A percentile compares a stretch with the other conserved stretches of the same genome.
phyloP scores from a whole-genome alignment of 1,140 invertebrate genomes.

The Lepidurus apus region DNA sequence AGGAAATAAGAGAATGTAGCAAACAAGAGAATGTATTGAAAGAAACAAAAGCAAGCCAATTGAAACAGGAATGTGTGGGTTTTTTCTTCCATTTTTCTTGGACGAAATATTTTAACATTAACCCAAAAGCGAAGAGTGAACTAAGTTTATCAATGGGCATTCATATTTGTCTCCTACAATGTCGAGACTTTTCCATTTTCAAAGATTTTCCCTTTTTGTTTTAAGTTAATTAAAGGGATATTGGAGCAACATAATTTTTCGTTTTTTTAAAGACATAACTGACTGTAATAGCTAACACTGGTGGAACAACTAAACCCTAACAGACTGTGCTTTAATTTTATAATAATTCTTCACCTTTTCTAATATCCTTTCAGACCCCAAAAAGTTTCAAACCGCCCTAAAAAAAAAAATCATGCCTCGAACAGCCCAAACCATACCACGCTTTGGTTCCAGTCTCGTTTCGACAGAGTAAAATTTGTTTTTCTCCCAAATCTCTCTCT shows the following conservation, averaged over 20 bases:
- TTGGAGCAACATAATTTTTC: too few relatives aligned
- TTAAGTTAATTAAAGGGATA: too few relatives aligned
- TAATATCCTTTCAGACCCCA: not conserved
- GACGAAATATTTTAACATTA: too few relatives aligned
- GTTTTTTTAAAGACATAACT: too few relatives aligned
- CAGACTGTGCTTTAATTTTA: too few relatives aligned
- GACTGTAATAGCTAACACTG: too few relatives aligned
- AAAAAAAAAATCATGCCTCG: not conserved
- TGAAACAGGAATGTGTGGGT: not conserved
- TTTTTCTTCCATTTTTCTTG: not conserved
- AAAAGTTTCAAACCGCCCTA: not conserved
- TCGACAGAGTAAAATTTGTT: not conserved
- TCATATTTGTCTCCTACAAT: too few relatives aligned
- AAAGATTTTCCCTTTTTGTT: too few relatives aligned
- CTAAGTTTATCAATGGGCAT: too few relatives aligned
- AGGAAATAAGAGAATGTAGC: not conserved
- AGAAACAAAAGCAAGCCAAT: not conserved
- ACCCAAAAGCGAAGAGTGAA: too few relatives aligned
- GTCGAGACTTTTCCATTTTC: too few relatives aligned
- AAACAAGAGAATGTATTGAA: constrained; percentile 16
- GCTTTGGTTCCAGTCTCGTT: not conserved
- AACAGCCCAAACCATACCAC: not conserved
- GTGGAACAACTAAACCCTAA: too few relatives aligned
- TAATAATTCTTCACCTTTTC: not conserved
- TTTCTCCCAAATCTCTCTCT: not conserved